phyloP scores from a whole-genome alignment of 2,888 invertebrate genomes.

The Drymonia ruficornis region DNA sequence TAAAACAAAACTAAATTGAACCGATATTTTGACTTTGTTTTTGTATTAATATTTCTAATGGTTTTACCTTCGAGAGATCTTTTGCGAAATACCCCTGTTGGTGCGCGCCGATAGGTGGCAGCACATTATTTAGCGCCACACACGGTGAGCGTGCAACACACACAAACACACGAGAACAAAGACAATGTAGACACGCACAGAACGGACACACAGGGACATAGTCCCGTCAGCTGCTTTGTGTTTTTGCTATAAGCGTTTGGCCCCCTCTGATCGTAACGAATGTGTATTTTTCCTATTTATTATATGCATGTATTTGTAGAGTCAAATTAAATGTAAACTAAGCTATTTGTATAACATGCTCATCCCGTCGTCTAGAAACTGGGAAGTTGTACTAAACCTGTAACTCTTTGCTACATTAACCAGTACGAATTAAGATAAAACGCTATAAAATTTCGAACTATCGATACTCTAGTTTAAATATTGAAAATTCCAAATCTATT shows the following conservation, averaged over 20 bases:
- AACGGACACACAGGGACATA: constrained; percentile 77
- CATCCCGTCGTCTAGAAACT: constrained; percentile 71
- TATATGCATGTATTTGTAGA: constrained; percentile 29
- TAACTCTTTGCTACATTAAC: constrained; percentile 61
- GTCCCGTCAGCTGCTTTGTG: constrained; percentile 77
- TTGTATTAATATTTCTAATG: constrained; percentile 73
- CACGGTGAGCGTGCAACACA: constrained; percentile 86
- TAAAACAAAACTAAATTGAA: constrained; percentile 69
- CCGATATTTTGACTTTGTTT: constrained; percentile 64
- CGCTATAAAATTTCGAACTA: constrained; percentile 49
- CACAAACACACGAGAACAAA: constrained; percentile 85
- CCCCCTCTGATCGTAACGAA: constrained; percentile 25
- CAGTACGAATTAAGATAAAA: constrained; percentile 58
- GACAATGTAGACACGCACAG: constrained; percentile 85
- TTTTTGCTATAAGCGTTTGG: constrained; percentile 80
- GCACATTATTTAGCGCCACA: constrained; percentile 81
- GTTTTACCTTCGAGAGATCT: constrained; percentile 98
- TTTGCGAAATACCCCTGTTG: constrained; percentile 97
- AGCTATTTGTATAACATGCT: constrained; percentile 72
- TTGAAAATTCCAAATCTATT: constrained; percentile 54
- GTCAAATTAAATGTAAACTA: constrained; percentile 63
- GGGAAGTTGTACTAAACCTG: constrained; percentile 65
- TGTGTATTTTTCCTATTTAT: constrained; percentile 42
- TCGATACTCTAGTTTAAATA: constrained; percentile 52
- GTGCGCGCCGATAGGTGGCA: constrained; percentile 81